phyloP scores from a whole-genome alignment of 2,113 vertebrate genomes.

The Elephas maximus region DNA sequence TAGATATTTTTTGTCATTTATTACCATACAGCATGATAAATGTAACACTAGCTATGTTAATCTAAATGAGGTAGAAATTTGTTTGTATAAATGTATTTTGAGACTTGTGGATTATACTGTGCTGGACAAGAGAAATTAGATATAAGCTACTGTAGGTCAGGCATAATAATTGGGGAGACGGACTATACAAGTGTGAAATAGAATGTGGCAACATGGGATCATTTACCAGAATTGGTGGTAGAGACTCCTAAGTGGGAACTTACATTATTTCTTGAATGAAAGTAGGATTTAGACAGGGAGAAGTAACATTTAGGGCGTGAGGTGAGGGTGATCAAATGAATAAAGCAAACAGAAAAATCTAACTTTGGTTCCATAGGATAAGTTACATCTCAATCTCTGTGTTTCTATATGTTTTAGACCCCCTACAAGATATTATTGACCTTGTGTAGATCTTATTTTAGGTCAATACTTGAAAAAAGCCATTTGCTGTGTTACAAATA shows the following conservation, averaged over 20 bases:
- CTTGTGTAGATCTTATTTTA: conserved; percentile 3
- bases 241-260: conserved; percentile 15
- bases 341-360: conserved; percentile 41
- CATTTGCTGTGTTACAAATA: conserved; percentile 14
- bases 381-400: background rate
- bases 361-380: conserved; percentile 10
- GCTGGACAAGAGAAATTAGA: conserved; percentile 6
- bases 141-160: background rate
- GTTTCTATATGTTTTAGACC: conserved; percentile 23
- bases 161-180: background rate
- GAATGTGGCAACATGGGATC: background rate
- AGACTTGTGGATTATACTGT: conserved; percentile 33
- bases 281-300: conserved; percentile 49
- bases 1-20: conserved; percentile 14
- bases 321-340: background rate
- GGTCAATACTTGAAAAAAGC: conserved; percentile 48
- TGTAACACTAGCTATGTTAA: conserved; percentile 7
- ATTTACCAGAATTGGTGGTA: background rate
- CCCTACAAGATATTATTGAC: background rate
- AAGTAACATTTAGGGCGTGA: background rate
- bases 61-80: conserved; percentile 32
- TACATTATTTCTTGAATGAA: conserved; percentile 55
- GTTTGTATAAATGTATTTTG: conserved; percentile 42
- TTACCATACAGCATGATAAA: background rate
- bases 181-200: conserved; percentile 3